Evolutionary conservation across 2,888 invertebrate genomes (phyloP).

Genomic region (Andrena fulva): DNA sequence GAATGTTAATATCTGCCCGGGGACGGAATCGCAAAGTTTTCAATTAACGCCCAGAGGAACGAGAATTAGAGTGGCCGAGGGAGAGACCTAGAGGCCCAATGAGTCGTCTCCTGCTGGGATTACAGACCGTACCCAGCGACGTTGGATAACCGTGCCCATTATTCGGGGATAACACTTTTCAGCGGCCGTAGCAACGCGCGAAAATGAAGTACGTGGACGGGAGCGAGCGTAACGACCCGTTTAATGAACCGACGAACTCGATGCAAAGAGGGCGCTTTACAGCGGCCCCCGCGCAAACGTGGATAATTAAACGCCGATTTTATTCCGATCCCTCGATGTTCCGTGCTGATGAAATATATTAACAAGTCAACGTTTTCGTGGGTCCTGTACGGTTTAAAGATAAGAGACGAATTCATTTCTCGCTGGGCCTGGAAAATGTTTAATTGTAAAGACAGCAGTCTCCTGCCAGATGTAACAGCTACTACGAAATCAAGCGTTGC

Average conservation of each 20-base stretch:
- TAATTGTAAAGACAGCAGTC: background rate
- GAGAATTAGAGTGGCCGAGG: constrained; percentile 61
- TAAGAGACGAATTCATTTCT: no score
- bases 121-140: constrained; percentile 31
- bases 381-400: no score
- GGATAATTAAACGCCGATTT: background rate
- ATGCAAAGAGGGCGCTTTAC: background rate
- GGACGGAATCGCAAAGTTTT: constrained; percentile 68
- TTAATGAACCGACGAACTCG: constrained; percentile 27
- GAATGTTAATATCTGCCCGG: constrained; percentile 70
- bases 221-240: constrained; percentile 18
- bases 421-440: no score
- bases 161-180: constrained; percentile 57
- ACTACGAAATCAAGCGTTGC: background rate
- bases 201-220: constrained; percentile 15
- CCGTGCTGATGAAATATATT: no score
- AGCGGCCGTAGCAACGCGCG: background rate
- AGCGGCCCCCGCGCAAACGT: background rate
- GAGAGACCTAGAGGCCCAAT: constrained; percentile 40
- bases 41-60: constrained; percentile 68
- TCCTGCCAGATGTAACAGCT: background rate
- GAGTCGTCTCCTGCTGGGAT: constrained; percentile 59
- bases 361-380: no score
- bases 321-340: background rate
- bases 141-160: constrained; percentile 47